Conservation (phyloP, 2,113 vertebrate species). For the Meriones unguiculatus region DNA sequence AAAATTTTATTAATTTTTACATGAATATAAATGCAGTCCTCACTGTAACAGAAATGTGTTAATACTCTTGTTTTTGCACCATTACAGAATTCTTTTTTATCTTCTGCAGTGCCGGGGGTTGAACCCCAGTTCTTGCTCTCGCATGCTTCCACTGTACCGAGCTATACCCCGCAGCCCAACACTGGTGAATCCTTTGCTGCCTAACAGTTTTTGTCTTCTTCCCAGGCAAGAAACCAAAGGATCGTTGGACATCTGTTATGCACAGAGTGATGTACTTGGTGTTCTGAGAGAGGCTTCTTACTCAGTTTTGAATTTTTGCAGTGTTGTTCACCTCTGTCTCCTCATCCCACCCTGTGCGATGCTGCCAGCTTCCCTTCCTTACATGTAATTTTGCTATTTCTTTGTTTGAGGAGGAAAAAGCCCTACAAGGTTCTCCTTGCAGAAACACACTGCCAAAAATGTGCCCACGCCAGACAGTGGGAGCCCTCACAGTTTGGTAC, state of each 20-base stretch:
- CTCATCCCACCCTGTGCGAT: background rate
- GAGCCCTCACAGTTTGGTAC: background rate
- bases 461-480: background rate
- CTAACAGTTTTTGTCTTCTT: constrained; percentile 15
- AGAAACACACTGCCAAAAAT: background rate
- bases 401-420: constrained; percentile 1
- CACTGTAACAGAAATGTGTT: background rate
- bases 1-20: constrained; percentile 20
- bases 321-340: background rate
- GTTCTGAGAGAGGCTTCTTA: background rate
- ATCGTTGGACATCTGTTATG: background rate
- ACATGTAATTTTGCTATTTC: constrained; percentile 24
- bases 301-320: background rate
- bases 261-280: constrained; percentile 21
- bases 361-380: background rate
- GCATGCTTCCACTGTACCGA: background rate
- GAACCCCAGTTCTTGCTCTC: background rate
- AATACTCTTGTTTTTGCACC: background rate
- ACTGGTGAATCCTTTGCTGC: background rate
- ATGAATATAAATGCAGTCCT: constrained; percentile 6
- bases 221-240: constrained; percentile 32
- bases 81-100: background rate
- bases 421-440: background rate
- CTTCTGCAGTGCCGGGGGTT: background rate
- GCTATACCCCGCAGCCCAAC: background rate